These are phyloP conservation scores for Harpalus rufipes DNA, from an alignment of 2,888 invertebrate genomes.

Conservation along the genomic window DNA sequence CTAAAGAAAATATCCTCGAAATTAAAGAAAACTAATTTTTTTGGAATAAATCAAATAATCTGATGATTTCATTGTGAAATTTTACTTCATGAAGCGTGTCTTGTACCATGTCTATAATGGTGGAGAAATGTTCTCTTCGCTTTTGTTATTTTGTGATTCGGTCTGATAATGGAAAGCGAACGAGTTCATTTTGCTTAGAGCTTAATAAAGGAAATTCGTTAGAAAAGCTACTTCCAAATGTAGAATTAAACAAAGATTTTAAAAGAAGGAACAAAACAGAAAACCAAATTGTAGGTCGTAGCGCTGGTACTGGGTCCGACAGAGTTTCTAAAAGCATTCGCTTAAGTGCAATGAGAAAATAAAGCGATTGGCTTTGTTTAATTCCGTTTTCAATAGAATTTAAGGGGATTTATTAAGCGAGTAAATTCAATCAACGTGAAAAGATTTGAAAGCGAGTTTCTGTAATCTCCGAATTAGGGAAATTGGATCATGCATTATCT, in stretches of 20 bases:
- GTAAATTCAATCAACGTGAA: constrained; percentile 65
- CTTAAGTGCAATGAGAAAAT: constrained; percentile 64
- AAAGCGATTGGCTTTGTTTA: constrained; percentile 65
- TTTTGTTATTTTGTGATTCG: constrained; percentile 11
- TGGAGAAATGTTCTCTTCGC: background rate
- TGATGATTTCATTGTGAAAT: too few species aligned
- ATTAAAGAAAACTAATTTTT: too few species aligned
- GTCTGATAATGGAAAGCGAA: constrained; percentile 22
- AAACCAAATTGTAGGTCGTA: constrained; percentile 45
- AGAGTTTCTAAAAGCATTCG: constrained; percentile 47
- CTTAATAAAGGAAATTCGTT: constrained; percentile 50
- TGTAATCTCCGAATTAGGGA: constrained; percentile 59
- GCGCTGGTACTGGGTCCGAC: background rate
- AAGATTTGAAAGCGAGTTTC: constrained; percentile 59
- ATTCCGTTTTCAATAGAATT: constrained; percentile 65
- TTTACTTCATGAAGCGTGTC: too few species aligned
- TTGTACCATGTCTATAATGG: background rate
- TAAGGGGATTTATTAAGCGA: constrained; percentile 63
- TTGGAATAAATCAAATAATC: too few species aligned
- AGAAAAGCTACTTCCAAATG: constrained; percentile 47
- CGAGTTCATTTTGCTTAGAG: constrained; percentile 34
- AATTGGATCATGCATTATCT: constrained; percentile 52
- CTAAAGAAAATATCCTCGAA: too few species aligned
- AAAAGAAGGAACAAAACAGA: constrained; percentile 48
- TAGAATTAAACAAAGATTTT: constrained; percentile 51